Evolutionary conservation across 53 echinoderm and acorn worm species (phyloP).

Genomic region (Echinometra lucunter): DNA sequence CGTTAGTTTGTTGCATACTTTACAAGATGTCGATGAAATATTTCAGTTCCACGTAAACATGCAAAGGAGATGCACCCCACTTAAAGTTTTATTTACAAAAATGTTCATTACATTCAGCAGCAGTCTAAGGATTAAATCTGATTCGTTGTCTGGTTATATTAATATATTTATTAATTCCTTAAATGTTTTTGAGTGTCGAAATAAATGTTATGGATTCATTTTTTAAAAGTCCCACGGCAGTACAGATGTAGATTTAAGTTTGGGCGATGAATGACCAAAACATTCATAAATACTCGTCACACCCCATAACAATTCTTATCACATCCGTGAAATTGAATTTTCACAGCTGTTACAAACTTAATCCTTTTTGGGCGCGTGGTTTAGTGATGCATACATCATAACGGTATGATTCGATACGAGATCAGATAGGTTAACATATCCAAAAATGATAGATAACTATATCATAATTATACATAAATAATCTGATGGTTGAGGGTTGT

Average conservation of each 20-base stretch:
- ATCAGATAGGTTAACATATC: not conserved
- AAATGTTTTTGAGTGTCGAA: not conserved
- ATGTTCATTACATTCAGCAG: no score
- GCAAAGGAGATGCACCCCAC: no score
- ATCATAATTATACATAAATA: no score
- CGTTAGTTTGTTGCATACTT: no score
- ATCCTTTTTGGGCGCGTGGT: not conserved
- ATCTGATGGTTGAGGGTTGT: no score
- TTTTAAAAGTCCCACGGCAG: not conserved
- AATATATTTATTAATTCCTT: no score
- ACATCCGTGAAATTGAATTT: slow-evolving; percentile 45
- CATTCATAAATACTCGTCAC: slow-evolving; percentile 8
- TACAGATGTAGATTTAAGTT: not conserved
- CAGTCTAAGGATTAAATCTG: not conserved
- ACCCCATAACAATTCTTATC: slow-evolving; percentile 19
- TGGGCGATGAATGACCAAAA: slow-evolving; percentile 3
- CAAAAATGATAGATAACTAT: not conserved
- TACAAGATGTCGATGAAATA: no score
- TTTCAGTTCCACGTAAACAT: no score
- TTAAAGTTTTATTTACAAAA: no score
- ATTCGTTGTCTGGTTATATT: not conserved
- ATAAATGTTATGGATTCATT: not conserved
- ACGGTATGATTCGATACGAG: not conserved
- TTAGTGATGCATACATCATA: not conserved
- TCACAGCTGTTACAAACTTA: not conserved